A percentile compares a stretch with the other conserved stretches of the same genome.
Conservation (phyloP, 2,888 invertebrate species). For the Ditylenchus weischeri region DNA sequence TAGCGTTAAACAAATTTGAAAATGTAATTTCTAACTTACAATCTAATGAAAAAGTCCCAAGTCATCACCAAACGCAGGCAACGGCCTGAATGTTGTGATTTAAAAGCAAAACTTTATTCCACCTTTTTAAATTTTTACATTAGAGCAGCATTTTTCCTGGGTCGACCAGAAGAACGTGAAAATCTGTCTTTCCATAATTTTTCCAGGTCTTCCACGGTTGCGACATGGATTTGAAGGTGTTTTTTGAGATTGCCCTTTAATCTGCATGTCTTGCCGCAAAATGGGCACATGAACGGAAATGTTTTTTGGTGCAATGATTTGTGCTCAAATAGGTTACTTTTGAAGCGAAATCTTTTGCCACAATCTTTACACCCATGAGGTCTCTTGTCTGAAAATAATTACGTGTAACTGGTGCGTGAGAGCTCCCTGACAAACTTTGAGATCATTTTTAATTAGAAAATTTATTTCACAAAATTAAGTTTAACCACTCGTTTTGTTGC, state of each 20-base stretch:
- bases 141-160: constrained; percentile 19
- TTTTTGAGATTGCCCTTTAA: constrained; percentile 56
- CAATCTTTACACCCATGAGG: not conserved
- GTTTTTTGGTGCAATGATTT: constrained; percentile 56
- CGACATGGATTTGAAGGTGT: constrained; percentile 54
- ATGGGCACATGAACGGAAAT: constrained; percentile 48
- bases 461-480: too few species aligned
- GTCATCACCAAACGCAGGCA: constrained; percentile 23
- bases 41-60: constrained; percentile 16
- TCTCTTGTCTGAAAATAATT: not conserved
- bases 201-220: constrained; percentile 56
- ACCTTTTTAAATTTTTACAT: not conserved
- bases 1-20: too few species aligned
- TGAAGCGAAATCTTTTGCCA: constrained; percentile 52
- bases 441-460: too few species aligned
- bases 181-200: constrained; percentile 16
- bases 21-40: not conserved
- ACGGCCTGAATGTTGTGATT: constrained; percentile 4
- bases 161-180: constrained; percentile 24
- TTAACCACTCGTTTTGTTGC: too few species aligned
- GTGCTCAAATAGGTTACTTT: constrained; percentile 59
- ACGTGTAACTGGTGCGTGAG: not conserved
- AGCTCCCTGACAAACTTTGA: not conserved
- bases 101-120: too few species aligned
- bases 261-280: constrained; percentile 57